Evolutionary conservation across 1,140 invertebrate genomes (phyloP).

Genomic region (Campoletis sonorensis): DNA sequence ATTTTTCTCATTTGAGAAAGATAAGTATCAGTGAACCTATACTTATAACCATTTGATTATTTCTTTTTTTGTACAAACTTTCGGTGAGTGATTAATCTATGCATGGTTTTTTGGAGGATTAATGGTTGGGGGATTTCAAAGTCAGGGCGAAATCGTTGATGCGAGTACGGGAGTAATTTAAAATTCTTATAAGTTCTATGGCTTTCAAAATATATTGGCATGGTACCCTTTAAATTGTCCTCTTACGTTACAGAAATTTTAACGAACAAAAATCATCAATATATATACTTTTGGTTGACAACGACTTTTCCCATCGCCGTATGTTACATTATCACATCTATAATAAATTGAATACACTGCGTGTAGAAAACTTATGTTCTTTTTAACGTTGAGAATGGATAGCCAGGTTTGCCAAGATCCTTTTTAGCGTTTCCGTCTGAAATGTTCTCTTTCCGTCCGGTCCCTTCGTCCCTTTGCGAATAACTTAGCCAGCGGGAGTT

Average conservation of each 20-base stretch:
- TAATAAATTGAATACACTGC: neutral
- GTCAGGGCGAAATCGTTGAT: too few species aligned
- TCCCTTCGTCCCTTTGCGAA: neutral
- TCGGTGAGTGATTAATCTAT: neutral
- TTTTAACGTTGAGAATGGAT: neutral
- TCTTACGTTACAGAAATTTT: neutral
- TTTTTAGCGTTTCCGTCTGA: constrained; percentile 9
- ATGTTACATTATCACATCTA: too few species aligned
- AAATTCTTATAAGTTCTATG: too few species aligned
- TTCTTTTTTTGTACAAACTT: neutral
- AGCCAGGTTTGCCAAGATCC: constrained; percentile 23
- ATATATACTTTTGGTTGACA: neutral
- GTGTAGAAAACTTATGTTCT: neutral
- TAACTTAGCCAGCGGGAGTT: constrained; percentile 33
- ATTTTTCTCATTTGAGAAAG: neutral
- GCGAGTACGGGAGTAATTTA: too few species aligned
- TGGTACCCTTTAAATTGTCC: neutral
- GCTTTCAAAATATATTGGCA: too few species aligned
- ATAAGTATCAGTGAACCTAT: neutral
- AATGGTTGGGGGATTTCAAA: neutral
- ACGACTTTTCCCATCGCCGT: neutral
- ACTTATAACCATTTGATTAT: neutral
- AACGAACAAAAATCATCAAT: too few species aligned
- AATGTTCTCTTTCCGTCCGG: constrained; percentile 11
- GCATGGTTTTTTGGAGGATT: neutral